Percentiles rank a stretch among this genome's conserved stretches.
Conservation (phyloP, 2,888 invertebrate species). For the Athrips mouffetella region DNA sequence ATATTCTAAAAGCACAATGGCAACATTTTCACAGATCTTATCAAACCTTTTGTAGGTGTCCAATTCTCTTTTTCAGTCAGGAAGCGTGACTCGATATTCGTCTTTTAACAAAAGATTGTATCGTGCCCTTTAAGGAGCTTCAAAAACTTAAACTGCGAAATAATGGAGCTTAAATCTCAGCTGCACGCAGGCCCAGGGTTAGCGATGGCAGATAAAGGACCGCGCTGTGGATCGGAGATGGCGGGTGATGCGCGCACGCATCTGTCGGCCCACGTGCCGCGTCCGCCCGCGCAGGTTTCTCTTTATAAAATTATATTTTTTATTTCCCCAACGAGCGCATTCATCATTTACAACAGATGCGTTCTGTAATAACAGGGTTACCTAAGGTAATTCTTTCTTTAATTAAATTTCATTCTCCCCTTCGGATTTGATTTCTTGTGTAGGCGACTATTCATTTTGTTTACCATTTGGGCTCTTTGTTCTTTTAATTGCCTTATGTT, state of each 20-base stretch:
- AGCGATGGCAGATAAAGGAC: conserved; percentile 60
- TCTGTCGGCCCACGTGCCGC: conserved; percentile 75
- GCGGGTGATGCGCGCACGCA: conserved; percentile 59
- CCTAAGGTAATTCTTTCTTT: conserved; percentile 56
- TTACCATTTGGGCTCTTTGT: conserved; percentile 34
- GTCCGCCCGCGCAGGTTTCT: conserved; percentile 59
- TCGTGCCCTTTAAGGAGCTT: conserved; percentile 38
- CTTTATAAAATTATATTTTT: conserved; percentile 49
- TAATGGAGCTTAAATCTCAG: conserved; percentile 61
- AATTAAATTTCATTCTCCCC: conserved; percentile 60
- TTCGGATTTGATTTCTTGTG: conserved; percentile 40
- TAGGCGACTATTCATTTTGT: conserved; percentile 43
- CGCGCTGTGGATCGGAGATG: conserved; percentile 39
- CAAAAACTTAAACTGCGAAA: conserved; percentile 46
- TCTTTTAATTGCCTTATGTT: conserved; percentile 18
- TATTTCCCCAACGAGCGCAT: conserved; percentile 58
- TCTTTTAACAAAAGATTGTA: conserved; percentile 35
- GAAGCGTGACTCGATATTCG: conserved; percentile 28
- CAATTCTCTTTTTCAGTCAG: conserved; percentile 21
- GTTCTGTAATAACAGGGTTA: conserved; percentile 61
- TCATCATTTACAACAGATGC: conserved; percentile 71
- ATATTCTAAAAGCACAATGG: conserved; percentile 11
- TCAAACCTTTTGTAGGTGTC: conserved; percentile 25
- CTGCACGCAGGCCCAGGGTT: conserved; percentile 49
- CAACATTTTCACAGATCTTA: conserved; percentile 19